Evolutionary conservation across 92 coral and sea anemone species (phyloP), one percentile per base, ranked within the genome.

Genomic region (Phenganax stokvisi): DNA sequence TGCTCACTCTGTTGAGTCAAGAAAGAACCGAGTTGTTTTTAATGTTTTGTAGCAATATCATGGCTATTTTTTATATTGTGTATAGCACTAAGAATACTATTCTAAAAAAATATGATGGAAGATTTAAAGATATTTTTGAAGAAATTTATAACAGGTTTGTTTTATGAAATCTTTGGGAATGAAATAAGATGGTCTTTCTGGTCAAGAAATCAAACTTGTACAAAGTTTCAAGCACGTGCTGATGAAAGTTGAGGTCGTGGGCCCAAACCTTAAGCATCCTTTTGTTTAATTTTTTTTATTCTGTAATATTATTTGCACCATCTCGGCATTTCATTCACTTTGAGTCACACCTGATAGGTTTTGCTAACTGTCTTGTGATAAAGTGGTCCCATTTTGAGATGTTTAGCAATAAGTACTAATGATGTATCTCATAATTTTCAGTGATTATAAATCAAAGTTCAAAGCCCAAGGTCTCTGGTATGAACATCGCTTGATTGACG

Each of bases 401-500:
- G 37, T 17, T 64, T 2, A 7, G 20, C 1, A 11, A 0, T 62
- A 3, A 62, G 13, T 61, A 61, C 15, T 7, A 6, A 7, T 12
- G 9, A 15, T 11, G 2, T 64, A 16, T 30, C 17, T 56, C 54
- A 10, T 59, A 0, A 31, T 20, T 63, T 27, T 7, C 44, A 90
- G 97, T 58, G 97, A 87, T 10, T 96, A 96, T 87, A 92, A 87
- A 82, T 37, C 71, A 54, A 87, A 87, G 78, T 96, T 90, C 75
- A 97, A 92, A 80, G 90, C 86, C 44, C 85, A 84, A 58, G 90
- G 90, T 16, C 85, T 92, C 76, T 96, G 97, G 99, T 96, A 96
- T 78, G 99, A 96, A 66, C 99, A 96, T 85, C 91, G 99, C 15
- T 83, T 96, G 76, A 96, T 96, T 17, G 99, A 96, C 65, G 99